Evolutionary conservation across 2,113 vertebrate species (phyloP), one percentile per base, ranked within the genome.

Genomic region (Dipodomys stephensi): DNA sequence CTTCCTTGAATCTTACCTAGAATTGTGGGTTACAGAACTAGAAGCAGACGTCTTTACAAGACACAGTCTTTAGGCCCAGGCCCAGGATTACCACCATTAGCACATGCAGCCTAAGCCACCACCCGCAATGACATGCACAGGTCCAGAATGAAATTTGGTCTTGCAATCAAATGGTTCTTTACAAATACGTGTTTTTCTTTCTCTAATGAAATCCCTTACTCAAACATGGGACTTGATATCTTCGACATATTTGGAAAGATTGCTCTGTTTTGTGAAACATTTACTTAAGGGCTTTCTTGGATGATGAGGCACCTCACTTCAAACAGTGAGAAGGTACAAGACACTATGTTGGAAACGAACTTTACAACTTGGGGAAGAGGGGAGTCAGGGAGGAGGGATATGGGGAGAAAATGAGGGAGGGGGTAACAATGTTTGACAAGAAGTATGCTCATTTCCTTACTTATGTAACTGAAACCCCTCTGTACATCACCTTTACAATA

Each of bases 191-290:
- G 28, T 69, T 35, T 91, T 79, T 64, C 8, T 80, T 22, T 74
- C 53, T 79, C 83, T 81, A 87, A 73, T 39, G 13, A 84, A 92
- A 89, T 84, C 7, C 1, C 10, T 32, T 74, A 76, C 88, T 93
- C 60, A 83, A 46, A 78, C 82, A 53, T 12, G 49, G 39, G n/a
- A 69, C 72, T 32, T 65, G 27, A 83, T 68, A 15, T 85, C 71
- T 62, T 32, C 83, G 39, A 74, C 20, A 53, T 7, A 83, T 72
- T 72, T 62, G 25, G 32, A 93, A 91, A 10, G 6, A 4, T 23
- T 69, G 20, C 39, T 71, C 46, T 32, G 6, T 25, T 91, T 90
- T 85, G 32, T 18, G 77, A 94, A 84, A 35, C 74, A 68, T 49
- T 91, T 46, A 1, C n/a, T 71, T 53, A 88, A 39, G 23, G 7